phyloP scores from a whole-genome alignment of 2,797 vertebrate genomes.

The Okamejei kenojei region DNA sequence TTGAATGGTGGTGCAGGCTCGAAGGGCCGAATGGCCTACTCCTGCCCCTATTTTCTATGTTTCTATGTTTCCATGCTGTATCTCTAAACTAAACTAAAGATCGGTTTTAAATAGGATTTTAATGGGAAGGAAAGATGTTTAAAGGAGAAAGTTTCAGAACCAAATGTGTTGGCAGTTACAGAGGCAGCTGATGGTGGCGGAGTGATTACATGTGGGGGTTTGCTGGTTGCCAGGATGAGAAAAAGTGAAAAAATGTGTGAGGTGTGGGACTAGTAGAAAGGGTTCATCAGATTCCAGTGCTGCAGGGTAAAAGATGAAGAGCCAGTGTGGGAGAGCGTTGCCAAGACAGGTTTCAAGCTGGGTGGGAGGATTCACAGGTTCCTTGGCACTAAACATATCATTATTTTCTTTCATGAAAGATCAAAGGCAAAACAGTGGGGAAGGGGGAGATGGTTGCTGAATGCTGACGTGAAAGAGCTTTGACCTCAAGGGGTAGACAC shows the following conservation, averaged over 20 bases:
- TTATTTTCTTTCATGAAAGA: slow-evolving; percentile 16
- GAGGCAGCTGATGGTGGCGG: neutral
- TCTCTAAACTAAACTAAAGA: too few species aligned
- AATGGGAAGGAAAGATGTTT: neutral
- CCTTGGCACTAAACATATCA: neutral
- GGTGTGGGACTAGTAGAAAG: neutral
- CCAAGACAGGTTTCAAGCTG: neutral
- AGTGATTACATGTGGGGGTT: neutral
- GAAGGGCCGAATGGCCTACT: too few species aligned
- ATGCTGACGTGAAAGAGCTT: neutral
- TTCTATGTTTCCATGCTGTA: too few species aligned
- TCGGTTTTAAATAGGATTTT: neutral
- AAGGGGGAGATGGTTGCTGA: neutral
- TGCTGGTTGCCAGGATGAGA: neutral
- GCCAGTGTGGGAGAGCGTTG: neutral
- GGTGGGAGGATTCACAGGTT: neutral
- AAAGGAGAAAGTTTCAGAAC: neutral
- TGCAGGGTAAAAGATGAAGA: neutral
- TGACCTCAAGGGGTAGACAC: neutral
- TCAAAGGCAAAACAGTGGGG: neutral
- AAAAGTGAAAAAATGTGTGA: neutral
- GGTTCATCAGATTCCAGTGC: neutral
- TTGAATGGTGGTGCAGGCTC: too few species aligned
- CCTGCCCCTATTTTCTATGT: too few species aligned
- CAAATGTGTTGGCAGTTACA: neutral